Evolutionary conservation across 1,140 invertebrate genomes (phyloP).

Genomic region (Aleiodes sp.): DNA sequence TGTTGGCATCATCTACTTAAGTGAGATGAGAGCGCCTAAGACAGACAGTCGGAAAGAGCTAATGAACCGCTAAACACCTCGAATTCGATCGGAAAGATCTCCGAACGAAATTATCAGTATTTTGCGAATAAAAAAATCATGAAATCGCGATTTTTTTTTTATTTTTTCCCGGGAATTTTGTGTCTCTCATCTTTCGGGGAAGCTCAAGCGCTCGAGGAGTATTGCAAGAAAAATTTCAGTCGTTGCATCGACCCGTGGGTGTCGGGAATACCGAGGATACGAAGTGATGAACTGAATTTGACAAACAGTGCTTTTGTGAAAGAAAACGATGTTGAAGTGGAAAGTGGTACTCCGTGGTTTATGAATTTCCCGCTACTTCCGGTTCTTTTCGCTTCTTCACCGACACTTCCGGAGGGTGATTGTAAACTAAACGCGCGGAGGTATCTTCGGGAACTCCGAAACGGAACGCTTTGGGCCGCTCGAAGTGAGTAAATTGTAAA

Average conservation of each 20-base stretch:
- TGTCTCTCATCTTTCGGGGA: too few relatives aligned
- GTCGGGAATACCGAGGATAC: background rate
- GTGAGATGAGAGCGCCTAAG: slow-evolving; percentile 1
- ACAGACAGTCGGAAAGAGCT: background rate
- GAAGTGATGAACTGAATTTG: background rate
- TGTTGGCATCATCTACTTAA: slow-evolving; percentile 18
- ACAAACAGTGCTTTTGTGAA: background rate
- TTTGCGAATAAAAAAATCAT: too few relatives aligned
- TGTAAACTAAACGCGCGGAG: slow-evolving; percentile 45
- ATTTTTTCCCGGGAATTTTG: too few relatives aligned
- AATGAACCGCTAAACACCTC: background rate
- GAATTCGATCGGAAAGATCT: background rate
- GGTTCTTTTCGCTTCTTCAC: slow-evolving; percentile 40
- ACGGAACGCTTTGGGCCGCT: slow-evolving; percentile 51
- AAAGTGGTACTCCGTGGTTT: slow-evolving; percentile 34
- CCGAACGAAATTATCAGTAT: too few relatives aligned
- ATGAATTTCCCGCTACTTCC: slow-evolving; percentile 42
- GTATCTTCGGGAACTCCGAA: slow-evolving; percentile 42
- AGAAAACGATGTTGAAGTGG: background rate
- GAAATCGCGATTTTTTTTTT: background rate
- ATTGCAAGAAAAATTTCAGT: background rate
- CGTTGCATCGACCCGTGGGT: background rate
- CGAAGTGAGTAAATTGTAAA: slow-evolving; percentile 47
- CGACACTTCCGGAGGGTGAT: slow-evolving; percentile 37
- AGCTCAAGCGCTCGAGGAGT: background rate